Evolutionary conservation across 92 coral and sea anemone genomes (phyloP).

Genomic region (Zoanthus gigantus): DNA sequence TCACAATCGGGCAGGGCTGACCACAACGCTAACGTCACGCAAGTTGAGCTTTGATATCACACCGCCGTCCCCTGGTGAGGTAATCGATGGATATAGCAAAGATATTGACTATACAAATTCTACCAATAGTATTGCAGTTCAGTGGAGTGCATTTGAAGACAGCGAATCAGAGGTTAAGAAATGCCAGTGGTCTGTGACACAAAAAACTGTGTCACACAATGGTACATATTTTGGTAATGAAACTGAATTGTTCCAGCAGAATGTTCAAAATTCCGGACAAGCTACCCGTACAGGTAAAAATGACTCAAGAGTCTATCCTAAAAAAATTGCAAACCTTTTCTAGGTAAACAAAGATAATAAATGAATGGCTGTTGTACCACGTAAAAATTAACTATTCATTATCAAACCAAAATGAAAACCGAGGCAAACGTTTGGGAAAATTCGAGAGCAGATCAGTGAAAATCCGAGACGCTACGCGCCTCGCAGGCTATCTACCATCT

Average conservation of each 20-base stretch:
- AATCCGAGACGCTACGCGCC: too few relatives aligned
- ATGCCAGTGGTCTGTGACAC: conserved; percentile 79
- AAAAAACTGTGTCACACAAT: conserved; percentile 80
- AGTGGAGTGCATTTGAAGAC: conserved; percentile 88
- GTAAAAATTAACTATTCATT: too few relatives aligned
- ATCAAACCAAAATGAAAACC: too few relatives aligned
- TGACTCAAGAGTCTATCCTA: too few relatives aligned
- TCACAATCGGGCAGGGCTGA: conserved; percentile 12
- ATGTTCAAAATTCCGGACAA: conserved; percentile 64
- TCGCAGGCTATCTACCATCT: too few relatives aligned
- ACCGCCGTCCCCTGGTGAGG: conserved; percentile 63
- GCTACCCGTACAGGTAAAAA: conserved; percentile 55
- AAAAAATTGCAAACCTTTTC: too few relatives aligned
- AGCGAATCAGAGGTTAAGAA: conserved; percentile 77
- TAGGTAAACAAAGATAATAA: too few relatives aligned
- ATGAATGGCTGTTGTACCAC: too few relatives aligned
- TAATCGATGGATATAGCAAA: conserved; percentile 74
- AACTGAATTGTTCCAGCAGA: conserved; percentile 61
- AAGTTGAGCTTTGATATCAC: conserved; percentile 39
- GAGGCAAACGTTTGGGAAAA: too few relatives aligned
- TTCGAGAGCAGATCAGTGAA: too few relatives aligned
- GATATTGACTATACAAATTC: conserved; percentile 78
- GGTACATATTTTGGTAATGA: conserved; percentile 79
- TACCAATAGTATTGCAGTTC: conserved; percentile 64
- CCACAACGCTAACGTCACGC: conserved; percentile 34